Evolutionary conservation across 2,113 vertebrate genomes (phyloP).

Genomic region (Tetrao urogallus): DNA sequence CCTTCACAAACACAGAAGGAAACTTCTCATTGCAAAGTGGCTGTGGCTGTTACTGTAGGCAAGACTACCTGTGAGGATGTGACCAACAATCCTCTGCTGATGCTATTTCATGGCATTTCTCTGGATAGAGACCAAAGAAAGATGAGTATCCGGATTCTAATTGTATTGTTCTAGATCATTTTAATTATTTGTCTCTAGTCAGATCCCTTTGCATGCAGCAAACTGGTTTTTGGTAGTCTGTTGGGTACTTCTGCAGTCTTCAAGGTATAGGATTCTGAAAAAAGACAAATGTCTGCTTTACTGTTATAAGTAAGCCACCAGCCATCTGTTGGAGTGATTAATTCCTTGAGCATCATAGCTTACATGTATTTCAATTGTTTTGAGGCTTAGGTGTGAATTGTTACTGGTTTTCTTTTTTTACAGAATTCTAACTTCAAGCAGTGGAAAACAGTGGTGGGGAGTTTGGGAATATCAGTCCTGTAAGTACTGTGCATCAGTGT

Average conservation of each 20-base stretch:
- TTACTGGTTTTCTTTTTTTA: not conserved
- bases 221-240: not conserved
- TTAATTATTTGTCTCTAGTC: not conserved
- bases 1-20: not conserved
- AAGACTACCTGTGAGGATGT: not conserved
- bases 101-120: not conserved
- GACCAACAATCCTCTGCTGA: not conserved
- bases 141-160: not conserved
- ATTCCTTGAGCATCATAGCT: slow-evolving; percentile 51
- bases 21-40: not conserved
- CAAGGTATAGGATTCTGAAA: not conserved
- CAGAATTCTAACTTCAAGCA: not conserved
- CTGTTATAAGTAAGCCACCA: slow-evolving; percentile 26
- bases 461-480: slow-evolving; percentile 37
- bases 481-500: slow-evolving; percentile 51
- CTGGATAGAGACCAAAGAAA: not conserved
- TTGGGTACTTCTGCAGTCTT: not conserved
- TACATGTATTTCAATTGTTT: slow-evolving; percentile 53
- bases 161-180: not conserved
- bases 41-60: not conserved
- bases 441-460: not conserved
- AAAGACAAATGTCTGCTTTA: not conserved
- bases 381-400: slow-evolving; percentile 39
- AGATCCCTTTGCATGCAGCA: not conserved
- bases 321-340: slow-evolving; percentile 31